Conservation (phyloP, 1,140 invertebrate genomes). For the Drosophila chauvacae region DNA sequence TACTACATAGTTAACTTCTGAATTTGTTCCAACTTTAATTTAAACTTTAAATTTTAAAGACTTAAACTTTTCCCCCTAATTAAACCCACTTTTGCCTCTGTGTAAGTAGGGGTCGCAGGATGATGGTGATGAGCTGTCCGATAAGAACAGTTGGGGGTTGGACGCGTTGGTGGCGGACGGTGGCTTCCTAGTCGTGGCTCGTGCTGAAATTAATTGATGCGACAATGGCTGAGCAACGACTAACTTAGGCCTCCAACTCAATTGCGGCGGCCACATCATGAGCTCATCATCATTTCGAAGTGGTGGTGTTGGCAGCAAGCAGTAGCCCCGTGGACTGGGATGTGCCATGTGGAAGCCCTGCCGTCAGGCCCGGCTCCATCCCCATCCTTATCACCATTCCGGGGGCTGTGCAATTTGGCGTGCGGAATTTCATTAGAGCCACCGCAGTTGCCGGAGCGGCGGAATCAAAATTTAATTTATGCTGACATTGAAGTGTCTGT, state of each 20-base stretch:
- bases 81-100: background rate
- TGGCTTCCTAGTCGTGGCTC: constrained; percentile 38
- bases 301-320: background rate
- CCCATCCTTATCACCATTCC: constrained; percentile 5
- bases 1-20: background rate
- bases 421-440: constrained; percentile 68
- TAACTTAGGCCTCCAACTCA: constrained; percentile 58
- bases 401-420: constrained; percentile 56
- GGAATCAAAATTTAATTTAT: constrained; percentile 80
- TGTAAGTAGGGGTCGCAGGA: constrained; percentile 21
- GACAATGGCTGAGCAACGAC: constrained; percentile 58
- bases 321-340: background rate
- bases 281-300: constrained; percentile 55
- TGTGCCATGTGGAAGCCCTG: constrained; percentile 14
- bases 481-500: constrained; percentile 76
- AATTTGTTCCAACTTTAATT: background rate
- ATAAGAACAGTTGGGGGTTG: constrained; percentile 7
- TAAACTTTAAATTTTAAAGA: too few species aligned
- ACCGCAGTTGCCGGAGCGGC: constrained; percentile 28
- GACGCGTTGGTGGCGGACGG: background rate
- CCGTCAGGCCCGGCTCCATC: background rate
- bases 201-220: constrained; percentile 72
- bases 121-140: constrained; percentile 19
- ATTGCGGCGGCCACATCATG: constrained; percentile 59
- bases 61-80: background rate